phyloP scores from a whole-genome alignment of 2,113 vertebrate species.

The Ictidomys tridecemlineatus region DNA sequence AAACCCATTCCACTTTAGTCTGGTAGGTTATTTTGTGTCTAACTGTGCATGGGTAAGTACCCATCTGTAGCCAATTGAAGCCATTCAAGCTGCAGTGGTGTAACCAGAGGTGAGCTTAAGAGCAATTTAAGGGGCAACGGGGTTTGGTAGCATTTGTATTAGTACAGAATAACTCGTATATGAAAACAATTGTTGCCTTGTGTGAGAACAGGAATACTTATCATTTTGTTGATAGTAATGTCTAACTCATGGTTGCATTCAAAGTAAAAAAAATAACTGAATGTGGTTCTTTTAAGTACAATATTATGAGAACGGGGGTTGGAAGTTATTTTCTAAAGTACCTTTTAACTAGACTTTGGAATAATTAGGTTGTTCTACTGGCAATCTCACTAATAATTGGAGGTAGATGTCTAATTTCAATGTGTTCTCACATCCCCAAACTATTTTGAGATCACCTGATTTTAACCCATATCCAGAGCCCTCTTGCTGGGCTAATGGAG shows the following conservation, averaged over 20 bases:
- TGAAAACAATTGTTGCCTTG: neutral
- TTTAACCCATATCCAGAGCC: neutral
- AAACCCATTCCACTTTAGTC: neutral
- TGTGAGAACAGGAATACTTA: neutral
- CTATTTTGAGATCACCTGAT: conserved; percentile 72
- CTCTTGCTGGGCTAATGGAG: conserved; percentile 62
- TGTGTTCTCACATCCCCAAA: conserved; percentile 34
- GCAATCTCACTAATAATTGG: conserved; percentile 2
- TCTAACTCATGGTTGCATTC: neutral
- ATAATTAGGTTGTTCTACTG: conserved; percentile 56
- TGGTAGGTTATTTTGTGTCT: neutral
- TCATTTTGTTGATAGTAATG: neutral
- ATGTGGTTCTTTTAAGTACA: neutral
- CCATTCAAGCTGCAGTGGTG: neutral
- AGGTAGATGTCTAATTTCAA: conserved; percentile 49
- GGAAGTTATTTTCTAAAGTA: neutral
- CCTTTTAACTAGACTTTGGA: conserved; percentile 16
- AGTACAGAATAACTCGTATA: neutral
- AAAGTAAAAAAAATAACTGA: neutral
- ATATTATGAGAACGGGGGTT: neutral
- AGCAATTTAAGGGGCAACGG: neutral
- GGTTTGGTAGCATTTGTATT: neutral
- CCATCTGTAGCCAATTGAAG: neutral
- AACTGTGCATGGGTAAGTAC: neutral
- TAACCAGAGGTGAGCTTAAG: neutral